These are phyloP conservation scores for Plagiodera versicolora DNA, from an alignment of 2,888 invertebrate species.

Conservation along the genomic window DNA sequence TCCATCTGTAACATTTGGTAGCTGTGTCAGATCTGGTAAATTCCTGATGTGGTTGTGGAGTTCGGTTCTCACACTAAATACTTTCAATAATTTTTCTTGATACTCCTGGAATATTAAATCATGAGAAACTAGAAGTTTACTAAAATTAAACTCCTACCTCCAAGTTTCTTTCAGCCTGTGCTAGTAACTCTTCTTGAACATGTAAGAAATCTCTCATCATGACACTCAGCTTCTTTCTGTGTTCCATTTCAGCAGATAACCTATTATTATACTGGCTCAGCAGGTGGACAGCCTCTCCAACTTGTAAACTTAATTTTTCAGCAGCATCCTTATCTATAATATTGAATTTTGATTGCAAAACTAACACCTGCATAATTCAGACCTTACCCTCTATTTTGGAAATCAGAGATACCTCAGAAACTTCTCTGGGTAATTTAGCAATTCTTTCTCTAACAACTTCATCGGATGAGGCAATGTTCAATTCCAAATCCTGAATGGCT, in stretches of 20 bases:
- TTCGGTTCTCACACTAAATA: slow-evolving; percentile 83
- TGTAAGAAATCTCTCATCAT: slow-evolving; percentile 88
- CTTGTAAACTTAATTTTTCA: slow-evolving; percentile 75
- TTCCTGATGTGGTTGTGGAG: slow-evolving; percentile 91
- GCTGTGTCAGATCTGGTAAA: slow-evolving; percentile 87
- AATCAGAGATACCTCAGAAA: slow-evolving; percentile 86
- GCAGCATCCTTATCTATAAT: slow-evolving; percentile 75
- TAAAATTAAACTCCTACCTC: slow-evolving; percentile 79
- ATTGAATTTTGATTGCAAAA: background rate
- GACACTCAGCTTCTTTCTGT: slow-evolving; percentile 79
- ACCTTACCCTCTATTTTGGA: slow-evolving; percentile 80
- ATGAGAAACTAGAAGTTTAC: no score
- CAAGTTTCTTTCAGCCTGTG: slow-evolving; percentile 83
- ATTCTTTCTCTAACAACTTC: slow-evolving; percentile 90
- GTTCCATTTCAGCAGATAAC: slow-evolving; percentile 85
- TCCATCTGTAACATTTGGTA: slow-evolving; percentile 92
- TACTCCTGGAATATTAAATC: slow-evolving; percentile 92
- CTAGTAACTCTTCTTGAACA: slow-evolving; percentile 81
- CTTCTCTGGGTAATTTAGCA: slow-evolving; percentile 90
- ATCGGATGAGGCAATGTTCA: slow-evolving; percentile 93
- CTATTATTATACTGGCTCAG: slow-evolving; percentile 88
- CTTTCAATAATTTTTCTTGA: slow-evolving; percentile 84
- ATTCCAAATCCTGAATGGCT: slow-evolving; percentile 82
- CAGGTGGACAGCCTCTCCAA: slow-evolving; percentile 85
- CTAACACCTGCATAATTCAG: background rate